Evolutionary conservation across 2,888 invertebrate species (phyloP), one percentile per base, ranked within the genome.

Genomic region (Zootermopsis nevadensis): DNA sequence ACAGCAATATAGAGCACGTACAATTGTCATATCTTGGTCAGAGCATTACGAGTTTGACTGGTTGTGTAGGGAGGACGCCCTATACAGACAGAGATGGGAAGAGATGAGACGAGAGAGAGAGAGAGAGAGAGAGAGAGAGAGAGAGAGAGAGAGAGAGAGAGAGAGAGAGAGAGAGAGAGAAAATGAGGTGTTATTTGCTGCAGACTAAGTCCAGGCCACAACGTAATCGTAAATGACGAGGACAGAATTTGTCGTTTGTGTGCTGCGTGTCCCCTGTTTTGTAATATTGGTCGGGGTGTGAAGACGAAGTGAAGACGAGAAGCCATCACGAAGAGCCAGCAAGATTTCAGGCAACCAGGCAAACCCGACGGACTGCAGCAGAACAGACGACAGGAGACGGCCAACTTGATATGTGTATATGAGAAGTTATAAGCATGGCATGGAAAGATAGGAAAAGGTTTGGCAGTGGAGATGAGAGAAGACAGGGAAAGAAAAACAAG

Each of bases 151-250:
- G n/a, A n/a, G 33, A 33, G 31, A 7, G 31, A 0, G 80, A 35
- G 55, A 53, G 53, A 60, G 42, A 79, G 24, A 33, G 80, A 35
- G 66, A 66, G 55, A 35, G 48, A 79, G n/a, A 66, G 55, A 55
- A 27, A 24, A 30, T 27, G 60, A 53, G 55, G 79, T 67, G 82
- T 84, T 84, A 84, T 84, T 84, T 84, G 84, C 77, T 48, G 82
- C 76, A 79, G 84, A 27, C 60, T 48, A 82, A 82, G 82, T 80
- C 76, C 82, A 53, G 48, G 69, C 83, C 77, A 42, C 82, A 74
- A n/a, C 85, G 85, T 87, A 87, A 87, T 87, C 86, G 87, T 86
- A 87, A 87, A 84, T 87, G 86, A 87, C 87, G 87, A 87, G 86
- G 86, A 86, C 86, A 86, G 86, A 85, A 86, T 85, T 85, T 86